These are phyloP conservation scores for Eulemur rubriventer DNA, from an alignment of 2,797 vertebrate genomes.

Conservation along the genomic window DNA sequence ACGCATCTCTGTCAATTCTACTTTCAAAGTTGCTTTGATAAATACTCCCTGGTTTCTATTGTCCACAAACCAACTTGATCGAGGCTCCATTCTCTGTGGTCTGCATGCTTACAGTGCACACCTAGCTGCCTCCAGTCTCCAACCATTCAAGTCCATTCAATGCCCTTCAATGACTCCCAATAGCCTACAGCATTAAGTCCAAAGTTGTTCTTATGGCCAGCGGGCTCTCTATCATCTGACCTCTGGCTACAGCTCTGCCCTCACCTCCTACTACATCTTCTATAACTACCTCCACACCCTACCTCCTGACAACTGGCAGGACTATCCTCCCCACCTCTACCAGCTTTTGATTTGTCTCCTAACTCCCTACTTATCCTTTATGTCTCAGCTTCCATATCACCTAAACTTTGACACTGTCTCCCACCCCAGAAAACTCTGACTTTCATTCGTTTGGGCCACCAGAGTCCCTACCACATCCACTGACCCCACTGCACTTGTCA, in stretches of 20 bases:
- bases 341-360: not conserved
- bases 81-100: not conserved
- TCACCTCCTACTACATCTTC: not conserved
- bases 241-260: not conserved
- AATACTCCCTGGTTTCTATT: not conserved
- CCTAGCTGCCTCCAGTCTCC: not conserved
- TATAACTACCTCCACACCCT: not conserved
- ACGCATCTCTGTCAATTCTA: not conserved
- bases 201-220: not conserved
- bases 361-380: not conserved
- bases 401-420: not conserved
- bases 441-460: not conserved
- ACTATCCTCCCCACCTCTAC: not conserved
- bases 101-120: not conserved
- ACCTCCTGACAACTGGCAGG: not conserved
- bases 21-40: conserved; percentile 1
- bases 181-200: not conserved
- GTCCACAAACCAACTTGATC: not conserved
- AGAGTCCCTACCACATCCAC: not conserved
- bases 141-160: not conserved
- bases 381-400: not conserved
- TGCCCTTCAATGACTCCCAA: not conserved
- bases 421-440: not conserved
- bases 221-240: not conserved
- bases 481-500: not conserved